phyloP scores from a whole-genome alignment of 2,888 invertebrate genomes.

The Noctua fimbriata region DNA sequence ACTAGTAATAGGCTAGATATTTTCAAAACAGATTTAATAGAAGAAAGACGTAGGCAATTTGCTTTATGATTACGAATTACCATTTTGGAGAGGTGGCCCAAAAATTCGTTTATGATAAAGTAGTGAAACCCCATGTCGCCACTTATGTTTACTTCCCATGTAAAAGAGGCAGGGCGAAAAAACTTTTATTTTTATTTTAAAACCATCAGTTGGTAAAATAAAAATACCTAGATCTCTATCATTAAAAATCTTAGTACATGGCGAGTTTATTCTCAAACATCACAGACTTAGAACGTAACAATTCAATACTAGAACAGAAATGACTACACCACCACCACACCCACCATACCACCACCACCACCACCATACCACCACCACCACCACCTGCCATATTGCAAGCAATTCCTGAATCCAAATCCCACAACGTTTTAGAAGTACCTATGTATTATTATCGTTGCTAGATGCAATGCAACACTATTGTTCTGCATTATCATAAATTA shows the following conservation, averaged over 20 bases:
- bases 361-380: no score
- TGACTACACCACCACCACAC: not conserved
- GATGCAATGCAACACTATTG: not conserved
- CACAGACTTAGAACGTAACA: not conserved
- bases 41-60: not conserved
- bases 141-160: not conserved
- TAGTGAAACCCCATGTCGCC: not conserved
- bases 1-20: not conserved
- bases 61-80: not conserved
- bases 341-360: no score
- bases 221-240: no score
- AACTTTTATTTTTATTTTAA: no score
- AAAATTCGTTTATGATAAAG: not conserved
- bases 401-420: not conserved
- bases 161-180: not conserved
- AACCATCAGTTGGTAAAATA: no score
- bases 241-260: not conserved
- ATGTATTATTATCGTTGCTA: not conserved
- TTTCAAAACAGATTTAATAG: not conserved
- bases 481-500: constrained; percentile 19
- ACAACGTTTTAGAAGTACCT: not conserved
- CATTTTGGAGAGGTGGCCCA: not conserved
- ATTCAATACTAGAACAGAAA: not conserved
- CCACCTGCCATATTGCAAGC: not conserved
- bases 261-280: not conserved